Conservation (phyloP, 2,888 invertebrate species). For the Protodeltote pygarga region DNA sequence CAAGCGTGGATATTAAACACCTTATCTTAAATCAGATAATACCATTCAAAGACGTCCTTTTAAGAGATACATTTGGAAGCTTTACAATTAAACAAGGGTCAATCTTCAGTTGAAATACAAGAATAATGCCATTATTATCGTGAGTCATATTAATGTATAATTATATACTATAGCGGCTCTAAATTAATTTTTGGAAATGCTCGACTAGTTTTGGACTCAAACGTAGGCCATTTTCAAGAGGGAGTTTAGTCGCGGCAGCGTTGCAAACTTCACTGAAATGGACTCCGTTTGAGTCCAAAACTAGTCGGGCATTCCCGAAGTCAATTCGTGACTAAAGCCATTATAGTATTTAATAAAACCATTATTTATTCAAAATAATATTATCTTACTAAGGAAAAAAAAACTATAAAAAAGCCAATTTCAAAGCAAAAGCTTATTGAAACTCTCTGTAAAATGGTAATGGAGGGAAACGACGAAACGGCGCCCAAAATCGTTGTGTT, state of each 20-base stretch:
- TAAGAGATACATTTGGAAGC: conserved; percentile 35
- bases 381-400: conserved; percentile 41
- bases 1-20: conserved; percentile 29
- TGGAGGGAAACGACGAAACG: conserved; percentile 50
- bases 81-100: conserved; percentile 39
- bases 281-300: too few species aligned
- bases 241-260: too few species aligned
- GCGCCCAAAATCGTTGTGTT: conserved; percentile 36
- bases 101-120: conserved; percentile 44
- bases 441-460: conserved; percentile 54
- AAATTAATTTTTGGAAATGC: too few species aligned
- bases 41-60: conserved; percentile 26
- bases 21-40: conserved; percentile 34
- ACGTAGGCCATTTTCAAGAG: too few species aligned
- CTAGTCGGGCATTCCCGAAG: too few species aligned
- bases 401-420: conserved; percentile 51
- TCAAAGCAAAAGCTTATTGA: conserved; percentile 56
- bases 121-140: conserved; percentile 44
- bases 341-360: too few species aligned
- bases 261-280: too few species aligned
- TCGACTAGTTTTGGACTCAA: too few species aligned
- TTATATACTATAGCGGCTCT: too few species aligned
- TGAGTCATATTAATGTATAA: too few species aligned
- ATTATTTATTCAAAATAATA: conserved; percentile 49
- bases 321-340: too few species aligned